Evolutionary conservation across 2,113 vertebrate species (phyloP).

Genomic region (Echinops telfairi): DNA sequence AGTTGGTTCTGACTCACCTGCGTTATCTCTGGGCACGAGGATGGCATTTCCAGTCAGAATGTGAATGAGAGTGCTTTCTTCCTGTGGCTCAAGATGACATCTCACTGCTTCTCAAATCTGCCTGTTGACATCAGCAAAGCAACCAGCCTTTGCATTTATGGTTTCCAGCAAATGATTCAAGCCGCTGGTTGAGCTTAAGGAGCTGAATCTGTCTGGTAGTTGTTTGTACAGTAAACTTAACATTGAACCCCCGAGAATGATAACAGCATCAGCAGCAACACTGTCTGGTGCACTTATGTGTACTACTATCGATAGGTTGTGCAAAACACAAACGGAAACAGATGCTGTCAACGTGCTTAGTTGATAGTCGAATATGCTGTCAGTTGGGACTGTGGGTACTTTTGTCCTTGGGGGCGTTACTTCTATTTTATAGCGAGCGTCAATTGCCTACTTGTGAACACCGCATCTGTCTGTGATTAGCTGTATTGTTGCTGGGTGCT

Average conservation of each 20-base stretch:
- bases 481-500: background rate
- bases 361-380: background rate
- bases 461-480: background rate
- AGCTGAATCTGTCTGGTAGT: background rate
- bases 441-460: background rate
- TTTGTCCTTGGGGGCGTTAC: background rate
- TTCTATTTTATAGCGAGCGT: slow-evolving; percentile 1
- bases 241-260: too few species aligned
- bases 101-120: background rate
- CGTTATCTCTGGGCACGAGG: background rate
- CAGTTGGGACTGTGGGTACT: background rate
- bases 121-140: background rate
- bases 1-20: background rate
- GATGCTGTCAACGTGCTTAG: background rate
- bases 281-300: background rate
- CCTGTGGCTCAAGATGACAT: background rate
- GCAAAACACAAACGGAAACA: background rate
- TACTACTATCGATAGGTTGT: background rate
- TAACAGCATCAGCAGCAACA: background rate
- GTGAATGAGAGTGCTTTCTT: background rate
- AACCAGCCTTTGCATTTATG: background rate
- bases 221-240: background rate
- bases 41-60: background rate
- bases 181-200: background rate
- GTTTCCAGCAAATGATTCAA: background rate